Evolutionary conservation across 2,888 invertebrate species (phyloP), one percentile per base, ranked within the genome.

Genomic region (Andrena chrysosceles): DNA sequence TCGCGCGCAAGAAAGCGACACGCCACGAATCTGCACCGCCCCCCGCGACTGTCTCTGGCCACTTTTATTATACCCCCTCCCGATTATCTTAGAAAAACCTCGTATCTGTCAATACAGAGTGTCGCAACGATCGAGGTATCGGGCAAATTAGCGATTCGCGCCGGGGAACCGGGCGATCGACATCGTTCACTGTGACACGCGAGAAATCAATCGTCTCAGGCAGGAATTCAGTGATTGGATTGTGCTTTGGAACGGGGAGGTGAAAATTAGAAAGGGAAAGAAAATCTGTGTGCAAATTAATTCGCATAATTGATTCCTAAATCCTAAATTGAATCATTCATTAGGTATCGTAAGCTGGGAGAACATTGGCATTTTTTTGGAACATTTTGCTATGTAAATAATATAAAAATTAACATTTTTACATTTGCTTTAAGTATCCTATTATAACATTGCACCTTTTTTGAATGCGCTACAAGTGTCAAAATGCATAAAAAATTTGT

Each of bases 21-120:
- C 59, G 31, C 2, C n/a, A 8, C 23, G 31, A 10, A 23, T 52
- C 20, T 31, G 31, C 16, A 20, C 60, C 26, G 3, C 35, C 16
- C n/a, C 26, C 42, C 60, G 62, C 20, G 62, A 23, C 56, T 54
- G 54, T 54, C 54, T 4, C 56, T 13, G 56, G 20, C 77, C 13
- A 72, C 62, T 81, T 81, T 81, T 81, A 81, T 81, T 81, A 71
- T 54, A 26, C 10, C 23, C 29, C 49, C 6, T 16, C 42, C 16
- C 13, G 42, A 42, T 42, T 42, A 42, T 42, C 2, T 6, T 4
- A 8, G n/a, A 67, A 67, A 62, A 33, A 20, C 7, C 42, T 60
- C 66, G 80, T 80, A 42, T 66, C 80, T 80, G 80, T 80, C 81
- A 71, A 80, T 80, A 80, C 62, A 79, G 67, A 80, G 67, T 81